Percentiles rank a stretch among this genome's conserved stretches.
Evolutionary conservation across 2,113 vertebrate genomes (phyloP).

Genomic region (Shinisaurus crocodilurus): DNA sequence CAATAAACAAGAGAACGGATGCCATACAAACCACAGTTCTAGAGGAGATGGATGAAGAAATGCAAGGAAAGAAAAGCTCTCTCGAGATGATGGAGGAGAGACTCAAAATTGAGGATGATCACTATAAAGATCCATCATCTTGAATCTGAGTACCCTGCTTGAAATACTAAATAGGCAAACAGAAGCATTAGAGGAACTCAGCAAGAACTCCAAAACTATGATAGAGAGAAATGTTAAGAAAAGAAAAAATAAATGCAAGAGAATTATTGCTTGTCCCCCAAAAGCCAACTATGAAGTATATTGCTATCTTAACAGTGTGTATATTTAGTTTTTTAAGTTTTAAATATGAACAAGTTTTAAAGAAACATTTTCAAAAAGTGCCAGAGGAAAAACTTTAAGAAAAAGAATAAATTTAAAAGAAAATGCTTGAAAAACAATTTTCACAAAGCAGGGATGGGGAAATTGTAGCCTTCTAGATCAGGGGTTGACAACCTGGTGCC

Average conservation of each 20-base stretch:
- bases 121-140: constrained; percentile 1
- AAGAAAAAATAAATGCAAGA: background rate
- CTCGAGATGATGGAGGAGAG: background rate
- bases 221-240: background rate
- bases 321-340: background rate
- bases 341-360: background rate
- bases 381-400: background rate
- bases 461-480: too few relatives aligned
- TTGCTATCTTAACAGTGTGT: background rate
- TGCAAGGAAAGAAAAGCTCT: background rate
- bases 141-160: background rate
- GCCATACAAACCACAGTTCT: background rate
- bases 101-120: background rate
- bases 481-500: too few relatives aligned
- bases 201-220: background rate
- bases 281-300: background rate
- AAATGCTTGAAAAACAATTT: background rate
- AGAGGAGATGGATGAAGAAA: background rate
- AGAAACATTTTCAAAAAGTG: background rate
- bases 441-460: background rate
- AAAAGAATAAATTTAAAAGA: background rate
- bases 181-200: background rate
- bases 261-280: background rate
- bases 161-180: background rate
- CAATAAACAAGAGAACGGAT: background rate